These are phyloP conservation scores for Noctuana brunneofusca DNA, from an alignment of 2,888 invertebrate genomes.

Conservation along the genomic window DNA sequence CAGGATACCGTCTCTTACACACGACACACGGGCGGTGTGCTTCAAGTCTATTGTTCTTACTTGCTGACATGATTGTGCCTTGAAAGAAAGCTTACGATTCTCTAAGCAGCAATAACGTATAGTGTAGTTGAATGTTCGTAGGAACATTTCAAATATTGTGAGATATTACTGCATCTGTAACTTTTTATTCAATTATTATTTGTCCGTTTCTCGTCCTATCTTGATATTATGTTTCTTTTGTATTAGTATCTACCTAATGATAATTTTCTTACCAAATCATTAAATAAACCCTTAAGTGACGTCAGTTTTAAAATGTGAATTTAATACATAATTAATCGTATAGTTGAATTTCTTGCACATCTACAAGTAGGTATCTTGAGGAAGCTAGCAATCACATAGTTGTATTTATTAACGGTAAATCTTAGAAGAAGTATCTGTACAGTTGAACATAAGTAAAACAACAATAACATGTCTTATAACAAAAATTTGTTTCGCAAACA, in stretches of 20 bases:
- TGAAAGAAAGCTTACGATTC: slow-evolving; percentile 9
- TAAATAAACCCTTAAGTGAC: too few species aligned
- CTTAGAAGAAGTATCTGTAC: too few species aligned
- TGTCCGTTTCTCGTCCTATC: background rate
- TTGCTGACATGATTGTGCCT: slow-evolving; percentile 5
- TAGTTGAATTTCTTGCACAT: too few species aligned
- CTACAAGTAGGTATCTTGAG: too few species aligned
- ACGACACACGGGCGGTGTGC: slow-evolving; percentile 25
- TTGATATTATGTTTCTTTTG: background rate
- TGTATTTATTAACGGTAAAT: too few species aligned
- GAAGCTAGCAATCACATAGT: too few species aligned
- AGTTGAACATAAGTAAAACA: background rate
- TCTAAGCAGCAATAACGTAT: slow-evolving; percentile 3
- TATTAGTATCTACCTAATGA: background rate
- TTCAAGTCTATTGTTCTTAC: slow-evolving; percentile 16
- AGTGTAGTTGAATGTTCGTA: background rate
- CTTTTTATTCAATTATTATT: background rate
- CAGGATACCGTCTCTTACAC: too few species aligned
- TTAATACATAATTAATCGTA: too few species aligned
- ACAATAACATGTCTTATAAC: slow-evolving; percentile 5
- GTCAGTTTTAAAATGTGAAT: too few species aligned
- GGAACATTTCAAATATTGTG: background rate
- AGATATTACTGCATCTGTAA: background rate
- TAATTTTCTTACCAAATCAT: too few species aligned
- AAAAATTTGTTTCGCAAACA: slow-evolving; percentile 13